Evolutionary conservation across 2,113 vertebrate species (phyloP).

Genomic region (cattle (Bos taurus)): DNA sequence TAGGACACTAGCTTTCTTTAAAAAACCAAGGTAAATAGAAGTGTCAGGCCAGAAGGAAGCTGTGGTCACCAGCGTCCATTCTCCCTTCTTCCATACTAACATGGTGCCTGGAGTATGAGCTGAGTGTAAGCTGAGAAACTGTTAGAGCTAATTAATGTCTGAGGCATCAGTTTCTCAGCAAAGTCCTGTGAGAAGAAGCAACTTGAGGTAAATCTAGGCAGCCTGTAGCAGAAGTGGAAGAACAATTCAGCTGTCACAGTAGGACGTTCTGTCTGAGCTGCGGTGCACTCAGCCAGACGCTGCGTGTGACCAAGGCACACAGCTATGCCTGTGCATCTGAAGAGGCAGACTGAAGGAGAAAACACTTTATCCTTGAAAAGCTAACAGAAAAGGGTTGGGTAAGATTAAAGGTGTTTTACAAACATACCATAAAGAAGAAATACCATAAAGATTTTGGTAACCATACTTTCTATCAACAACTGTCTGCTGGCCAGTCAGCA

Average conservation of each 20-base stretch:
- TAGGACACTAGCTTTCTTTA: neutral
- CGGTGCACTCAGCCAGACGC: neutral
- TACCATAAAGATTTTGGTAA: neutral
- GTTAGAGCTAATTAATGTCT: neutral
- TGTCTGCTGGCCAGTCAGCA: neutral
- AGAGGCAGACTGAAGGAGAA: neutral
- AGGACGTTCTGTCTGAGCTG: neutral
- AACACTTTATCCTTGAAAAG: neutral
- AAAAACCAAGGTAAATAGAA: no score
- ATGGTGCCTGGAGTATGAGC: neutral
- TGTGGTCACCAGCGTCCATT: neutral
- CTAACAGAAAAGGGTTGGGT: neutral
- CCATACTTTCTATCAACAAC: neutral
- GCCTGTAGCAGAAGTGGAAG: neutral
- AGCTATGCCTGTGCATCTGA: neutral
- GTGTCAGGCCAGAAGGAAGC: neutral
- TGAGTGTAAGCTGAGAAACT: neutral
- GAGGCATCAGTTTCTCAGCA: neutral
- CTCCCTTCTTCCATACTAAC: neutral
- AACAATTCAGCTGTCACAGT: neutral
- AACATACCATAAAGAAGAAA: neutral
- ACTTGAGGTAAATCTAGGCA: neutral
- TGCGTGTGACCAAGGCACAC: neutral
- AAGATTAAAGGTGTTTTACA: neutral
- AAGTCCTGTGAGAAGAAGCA: neutral